phyloP scores from a whole-genome alignment of 2,797 vertebrate genomes.

The Limosa lapponica region DNA sequence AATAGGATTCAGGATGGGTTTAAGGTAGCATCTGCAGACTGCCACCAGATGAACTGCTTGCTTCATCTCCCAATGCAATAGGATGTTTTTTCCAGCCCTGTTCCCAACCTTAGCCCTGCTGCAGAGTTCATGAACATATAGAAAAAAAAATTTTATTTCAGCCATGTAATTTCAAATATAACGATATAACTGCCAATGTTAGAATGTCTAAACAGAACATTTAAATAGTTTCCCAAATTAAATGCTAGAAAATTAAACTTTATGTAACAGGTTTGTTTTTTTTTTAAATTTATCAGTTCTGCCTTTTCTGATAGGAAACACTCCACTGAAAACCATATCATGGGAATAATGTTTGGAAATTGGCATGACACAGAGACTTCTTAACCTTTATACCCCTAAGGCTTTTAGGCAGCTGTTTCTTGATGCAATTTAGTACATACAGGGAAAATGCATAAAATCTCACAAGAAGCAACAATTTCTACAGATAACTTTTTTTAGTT shows the following conservation, averaged over 20 bases:
- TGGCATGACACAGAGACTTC: neutral
- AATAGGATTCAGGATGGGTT: neutral
- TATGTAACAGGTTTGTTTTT: neutral
- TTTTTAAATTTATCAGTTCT: neutral
- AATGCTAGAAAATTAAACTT: neutral
- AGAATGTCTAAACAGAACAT: neutral
- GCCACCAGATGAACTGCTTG: neutral
- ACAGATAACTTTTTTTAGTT: neutral
- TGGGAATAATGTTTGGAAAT: neutral
- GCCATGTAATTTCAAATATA: neutral
- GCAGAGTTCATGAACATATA: neutral
- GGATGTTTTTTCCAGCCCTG: neutral
- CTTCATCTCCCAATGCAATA: neutral
- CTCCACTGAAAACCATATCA: neutral
- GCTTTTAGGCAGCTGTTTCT: neutral
- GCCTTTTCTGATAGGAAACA: neutral
- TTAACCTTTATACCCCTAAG: neutral
- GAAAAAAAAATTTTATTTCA: neutral
- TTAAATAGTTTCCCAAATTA: neutral
- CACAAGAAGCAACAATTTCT: neutral
- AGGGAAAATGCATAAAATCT: neutral
- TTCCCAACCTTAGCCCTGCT: neutral
- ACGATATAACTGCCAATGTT: accelerated
- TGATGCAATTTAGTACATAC: neutral
- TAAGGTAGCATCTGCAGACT: neutral